A percentile compares a stretch with the other conserved stretches of the same genome.
These are phyloP conservation scores for Lasioglossum leucozonium DNA, from an alignment of 2,888 invertebrate genomes.

Conservation along the genomic window DNA sequence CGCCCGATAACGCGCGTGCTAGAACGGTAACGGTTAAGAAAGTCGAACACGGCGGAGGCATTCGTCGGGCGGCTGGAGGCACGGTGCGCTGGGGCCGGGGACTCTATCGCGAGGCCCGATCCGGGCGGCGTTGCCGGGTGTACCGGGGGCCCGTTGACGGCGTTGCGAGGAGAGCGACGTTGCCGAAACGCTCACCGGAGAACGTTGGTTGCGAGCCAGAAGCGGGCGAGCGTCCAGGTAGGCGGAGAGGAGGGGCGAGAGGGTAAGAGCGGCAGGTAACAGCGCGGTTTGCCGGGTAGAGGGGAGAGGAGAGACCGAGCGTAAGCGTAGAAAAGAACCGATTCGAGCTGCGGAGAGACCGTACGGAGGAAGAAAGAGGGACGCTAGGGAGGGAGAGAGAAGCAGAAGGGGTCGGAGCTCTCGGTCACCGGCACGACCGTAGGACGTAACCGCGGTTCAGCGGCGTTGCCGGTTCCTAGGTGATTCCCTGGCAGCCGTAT, in stretches of 20 bases:
- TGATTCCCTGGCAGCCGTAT: constrained; percentile 37
- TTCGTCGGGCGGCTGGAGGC: constrained; percentile 20
- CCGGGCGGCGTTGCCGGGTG: constrained; percentile 55
- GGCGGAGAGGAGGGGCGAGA: neutral
- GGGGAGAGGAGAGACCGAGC: constrained; percentile 13
- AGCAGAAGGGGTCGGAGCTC: constrained; percentile 47
- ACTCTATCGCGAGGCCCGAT: constrained; percentile 48
- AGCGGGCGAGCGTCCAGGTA: neutral
- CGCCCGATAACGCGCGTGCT: constrained; percentile 52
- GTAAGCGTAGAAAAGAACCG: constrained; percentile 29
- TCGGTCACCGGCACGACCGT: constrained; percentile 63
- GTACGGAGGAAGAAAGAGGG: neutral
- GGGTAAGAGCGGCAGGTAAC: too few relatives aligned
- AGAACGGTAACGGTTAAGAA: constrained; percentile 60
- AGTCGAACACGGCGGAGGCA: constrained; percentile 40
- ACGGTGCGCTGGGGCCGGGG: neutral
- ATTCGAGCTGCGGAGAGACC: neutral
- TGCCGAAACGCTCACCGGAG: constrained; percentile 44
- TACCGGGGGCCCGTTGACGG: constrained; percentile 24
- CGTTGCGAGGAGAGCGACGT: constrained; percentile 57
- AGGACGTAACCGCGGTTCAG: constrained; percentile 51
- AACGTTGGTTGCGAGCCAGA: constrained; percentile 15
- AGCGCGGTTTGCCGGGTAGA: neutral
- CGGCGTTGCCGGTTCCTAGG: constrained; percentile 73
- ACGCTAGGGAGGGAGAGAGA: neutral